Base-by-base conservation (phyloP, 1,140 invertebrate genomes). In the Sinonovacula constricta region DNA sequence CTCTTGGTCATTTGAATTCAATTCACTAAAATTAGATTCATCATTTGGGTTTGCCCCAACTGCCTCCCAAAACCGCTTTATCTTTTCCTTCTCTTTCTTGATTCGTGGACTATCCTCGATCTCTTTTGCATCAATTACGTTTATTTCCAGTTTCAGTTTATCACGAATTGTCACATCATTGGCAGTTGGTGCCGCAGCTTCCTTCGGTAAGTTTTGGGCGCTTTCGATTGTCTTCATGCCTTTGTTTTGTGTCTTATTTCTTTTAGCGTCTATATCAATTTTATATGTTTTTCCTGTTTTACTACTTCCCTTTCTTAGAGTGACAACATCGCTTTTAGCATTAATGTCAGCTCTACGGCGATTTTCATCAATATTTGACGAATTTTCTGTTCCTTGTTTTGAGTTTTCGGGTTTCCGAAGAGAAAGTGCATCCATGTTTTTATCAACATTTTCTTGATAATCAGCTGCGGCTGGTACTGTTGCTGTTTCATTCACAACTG, bases 1-100 rank as follows among this genome's bases (percentile, higher is more conserved):
- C 10, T 76, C 54, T n/a, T 51, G 63, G 0, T 49, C 49, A n/a
- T 31, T 33, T 15, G 24, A 22, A 59, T 59, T 59, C 3, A 65
- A 39, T 45, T 60, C 71, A 31, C 53, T 65, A 54, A 74, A 51
- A 14, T 74, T 49, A 0, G 33, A 57, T 56, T 76, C 72, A 59
- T 76, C 36, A 26, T 51, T 76, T 39, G 66, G 62, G 10, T 67
- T 67, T 2, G 53, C 72, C 33, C 57, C 70, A n/a, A 76, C 62
- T n/a, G 49, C 72, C 49, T 76, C 62, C 72, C 72, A 76, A 28
- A 76, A 76, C 10, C 72, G 49, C 59, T 39, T 76, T 22, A 76
- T 76, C 49, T 76, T 76, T 28, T 24, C 53, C 26, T 76, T 76
- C 24, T 76, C 72, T 7, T 24, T n/a, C 28, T 67, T 26, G n/a